Conservation (phyloP, 2,113 vertebrate genomes). For the Aegypius monachus region DNA sequence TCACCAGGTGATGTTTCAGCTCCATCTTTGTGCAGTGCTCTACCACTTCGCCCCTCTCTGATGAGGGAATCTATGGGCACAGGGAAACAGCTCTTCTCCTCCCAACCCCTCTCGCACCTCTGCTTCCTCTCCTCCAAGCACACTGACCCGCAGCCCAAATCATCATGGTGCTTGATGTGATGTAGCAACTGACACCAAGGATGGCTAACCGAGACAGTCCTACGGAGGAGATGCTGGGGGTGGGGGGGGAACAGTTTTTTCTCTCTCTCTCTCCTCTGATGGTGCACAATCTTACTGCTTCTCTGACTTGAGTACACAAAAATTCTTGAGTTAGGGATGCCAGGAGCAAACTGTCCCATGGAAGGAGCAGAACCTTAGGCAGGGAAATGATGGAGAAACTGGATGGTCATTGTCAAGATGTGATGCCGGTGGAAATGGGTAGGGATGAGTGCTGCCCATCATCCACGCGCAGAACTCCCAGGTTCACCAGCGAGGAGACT, state of each 20-base stretch:
- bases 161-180: conserved; percentile 17
- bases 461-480: not conserved
- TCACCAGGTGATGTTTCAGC: not conserved
- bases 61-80: not conserved
- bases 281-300: not conserved
- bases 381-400: not conserved
- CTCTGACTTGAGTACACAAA: not conserved
- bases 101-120: not conserved
- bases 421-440: not conserved
- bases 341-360: not conserved
- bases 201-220: not conserved
- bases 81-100: not conserved
- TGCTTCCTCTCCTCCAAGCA: not conserved
- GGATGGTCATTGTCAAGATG: not conserved
- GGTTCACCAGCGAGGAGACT: not conserved
- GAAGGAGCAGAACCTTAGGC: not conserved
- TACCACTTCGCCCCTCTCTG: not conserved
- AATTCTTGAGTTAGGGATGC: not conserved
- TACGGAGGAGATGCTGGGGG: not conserved
- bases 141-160: not conserved
- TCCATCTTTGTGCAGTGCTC: not conserved
- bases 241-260: not conserved
- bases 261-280: not conserved
- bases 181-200: not conserved
- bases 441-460: not conserved